Base-by-base conservation (phyloP, 2,888 invertebrate genomes). In the Stenurella melanura region DNA sequence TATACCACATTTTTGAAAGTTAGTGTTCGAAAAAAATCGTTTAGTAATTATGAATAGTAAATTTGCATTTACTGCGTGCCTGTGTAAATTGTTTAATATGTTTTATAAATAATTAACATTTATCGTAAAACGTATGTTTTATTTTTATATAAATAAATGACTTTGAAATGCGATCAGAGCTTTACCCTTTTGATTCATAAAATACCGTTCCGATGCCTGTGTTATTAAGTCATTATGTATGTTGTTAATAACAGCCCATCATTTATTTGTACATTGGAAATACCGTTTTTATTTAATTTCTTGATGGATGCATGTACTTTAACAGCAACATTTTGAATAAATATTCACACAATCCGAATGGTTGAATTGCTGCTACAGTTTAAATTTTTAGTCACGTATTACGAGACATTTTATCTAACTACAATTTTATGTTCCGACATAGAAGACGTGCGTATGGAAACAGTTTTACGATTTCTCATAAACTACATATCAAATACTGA, bases 251-350 rank as follows among this genome's bases (percentile, higher is more conserved):
- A n/a, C 1, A 15, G 0, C 1, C 12, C 5, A 50, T 15, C 9
- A 15, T 50, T 42, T 50, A 50, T 50, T 17, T 50, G 50, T n/a
- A 50, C 42, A 12, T 50, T 15, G 50, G n/a, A 50, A 50, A 50
- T 15, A n/a, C 2, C 50, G 50, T 17, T 50, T 42, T 50, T 50
- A 15, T 26, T 26, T n/a, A n/a, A n/a, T 50, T 15, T 12, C 1
- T 50, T n/a, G n/a, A n/a, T 17, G n/a, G n/a, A 5, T n/a, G 0
- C 4, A 50, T 50, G n/a, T n/a, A 50, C n/a, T 50, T 15, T n/a
- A 42, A 42, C 15, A 50, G 50, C n/a, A 50, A 50, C 50, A 50
- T 50, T 50, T 50, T 50, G 50, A 50, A 50, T 50, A 50, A 50
- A 50, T 17, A 50, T 50, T 5, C 50, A 50, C 50, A n/a, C 50